Base-by-base conservation (phyloP, 2,888 invertebrate genomes). In the Apocheima hispidaria region DNA sequence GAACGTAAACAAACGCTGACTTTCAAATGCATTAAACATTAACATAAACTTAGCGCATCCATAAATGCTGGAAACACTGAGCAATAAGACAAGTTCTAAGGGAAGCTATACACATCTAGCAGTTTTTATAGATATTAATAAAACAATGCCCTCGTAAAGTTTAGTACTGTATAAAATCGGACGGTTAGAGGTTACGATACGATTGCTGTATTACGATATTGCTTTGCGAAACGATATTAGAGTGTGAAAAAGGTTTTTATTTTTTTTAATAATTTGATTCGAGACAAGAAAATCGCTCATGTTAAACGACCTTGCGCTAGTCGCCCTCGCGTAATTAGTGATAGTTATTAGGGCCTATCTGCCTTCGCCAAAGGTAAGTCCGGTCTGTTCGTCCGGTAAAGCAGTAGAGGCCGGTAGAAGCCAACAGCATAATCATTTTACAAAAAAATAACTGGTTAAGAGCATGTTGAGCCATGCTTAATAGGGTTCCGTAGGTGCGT, bases 121-220 rank as follows among this genome's bases (percentile, higher is more conserved):
- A 83, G 80, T 87, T 90, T 90, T 90, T 90, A 90, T 90, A 86
- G 90, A 88, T 90, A 89, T 90, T 90, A 89, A 89, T 90, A 90
- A 90, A 90, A 90, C 89, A 90, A 90, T 90, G 82, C 84, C 75
- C 72, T 77, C 84, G 69, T 90, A 90, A 89, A 90, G 60, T 85
- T 86, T 86, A 87, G 78, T 82, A 73, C 75, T 75, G 68, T 72
- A 69, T 73, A 69, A 68, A 65, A 59, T 61, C 63, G 65, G 56
- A 36, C 59, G 40, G 50, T 66, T 73, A 72, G 10, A 56, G 9
- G 16, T 36, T 55, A 38, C 66, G 66, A 61, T 21, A 53, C 65
- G 62, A 60, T 54, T 49, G 14, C 33, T 9, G 2, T 40, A 12
- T 28, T n/a, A 12, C 30, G 21, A 26, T 26, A 21, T 48, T 46